Percentiles rank a stretch among this genome's conserved stretches.
These are phyloP conservation scores for Nematolebias whitei DNA, from an alignment of 2,113 vertebrate species.

Conservation along the genomic window DNA sequence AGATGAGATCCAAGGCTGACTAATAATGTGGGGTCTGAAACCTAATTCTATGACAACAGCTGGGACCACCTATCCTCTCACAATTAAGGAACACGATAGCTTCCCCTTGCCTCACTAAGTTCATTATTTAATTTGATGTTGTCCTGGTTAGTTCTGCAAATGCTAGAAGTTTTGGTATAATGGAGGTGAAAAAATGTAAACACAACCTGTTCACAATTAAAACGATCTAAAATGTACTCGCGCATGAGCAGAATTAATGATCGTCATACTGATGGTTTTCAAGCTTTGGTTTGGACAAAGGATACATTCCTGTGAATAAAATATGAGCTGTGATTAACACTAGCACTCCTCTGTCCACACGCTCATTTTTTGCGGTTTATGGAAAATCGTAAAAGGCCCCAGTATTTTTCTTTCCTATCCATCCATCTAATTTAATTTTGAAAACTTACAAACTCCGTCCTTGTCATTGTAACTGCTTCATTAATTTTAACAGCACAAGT, in stretches of 20 bases:
- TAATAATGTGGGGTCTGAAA: slow-evolving; percentile 63
- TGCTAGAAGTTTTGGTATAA: slow-evolving; percentile 15
- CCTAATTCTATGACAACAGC: slow-evolving; percentile 64
- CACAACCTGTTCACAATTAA: slow-evolving; percentile 23
- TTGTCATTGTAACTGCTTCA: slow-evolving; percentile 48
- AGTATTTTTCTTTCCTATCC: slow-evolving; percentile 54
- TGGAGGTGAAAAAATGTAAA: slow-evolving; percentile 16
- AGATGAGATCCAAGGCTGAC: slow-evolving; percentile 48
- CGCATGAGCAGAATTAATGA: slow-evolving; percentile 1
- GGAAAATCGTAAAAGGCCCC: slow-evolving; percentile 30
- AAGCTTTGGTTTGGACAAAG: slow-evolving; percentile 27
- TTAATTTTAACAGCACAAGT: slow-evolving; percentile 49
- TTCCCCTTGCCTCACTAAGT: slow-evolving; percentile 1
- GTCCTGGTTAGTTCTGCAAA: slow-evolving; percentile 18
- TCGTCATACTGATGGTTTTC: slow-evolving; percentile 12
- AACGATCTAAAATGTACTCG: background rate
- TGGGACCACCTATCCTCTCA: slow-evolving; percentile 57
- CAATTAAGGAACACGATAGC: slow-evolving; percentile 47
- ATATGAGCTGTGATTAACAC: slow-evolving; percentile 40
- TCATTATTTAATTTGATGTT: slow-evolving; percentile 36
- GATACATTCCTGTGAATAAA: slow-evolving; percentile 19
- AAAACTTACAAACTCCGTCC: slow-evolving; percentile 46
- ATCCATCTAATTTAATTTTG: slow-evolving; percentile 56
- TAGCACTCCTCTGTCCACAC: slow-evolving; percentile 7
- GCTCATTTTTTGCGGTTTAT: slow-evolving; percentile 10